Base-by-base conservation (phyloP, 2,888 invertebrate species). In the Orgyia antiqua region DNA sequence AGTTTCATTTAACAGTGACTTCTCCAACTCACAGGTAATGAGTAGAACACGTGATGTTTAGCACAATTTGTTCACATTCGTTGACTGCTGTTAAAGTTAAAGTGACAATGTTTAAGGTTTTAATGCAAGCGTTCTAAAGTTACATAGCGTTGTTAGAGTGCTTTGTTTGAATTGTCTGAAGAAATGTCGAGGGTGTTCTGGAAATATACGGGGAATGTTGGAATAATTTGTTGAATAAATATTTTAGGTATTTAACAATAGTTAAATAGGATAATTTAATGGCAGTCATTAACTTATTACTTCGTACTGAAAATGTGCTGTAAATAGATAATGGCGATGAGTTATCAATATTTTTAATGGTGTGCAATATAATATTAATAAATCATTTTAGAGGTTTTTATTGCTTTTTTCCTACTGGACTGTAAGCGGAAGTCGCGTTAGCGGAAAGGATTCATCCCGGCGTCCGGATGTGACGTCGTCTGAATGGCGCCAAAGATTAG, bases 21-120 rank as follows among this genome's bases (percentile, higher is more conserved):
- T 73, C 58, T 51, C 49, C 53, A 57, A 68, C 59, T 58, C 45
- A 42, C 51, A 46, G 29, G 60, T 71, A 68, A 76, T 66, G 71
- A 68, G 56, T 6, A 10, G 6, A 54, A 54, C 58, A 60, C 53
- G 58, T 52, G 55, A 60, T 50, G 49, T 46, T 48, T 28, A 59
- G 49, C 49, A 51, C 55, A 62, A 58, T 61, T 57, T 51, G 58
- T 46, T 40, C 45, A 42, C 62, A 68, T 71, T 61, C 62, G 52
- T 73, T 56, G 51, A 29, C 17, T 34, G 39, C 41, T 36, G 38
- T 45, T 40, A 46, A 52, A 44, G 42, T 42, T 45, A 20, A 44
- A 39, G 33, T 29, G 30, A 39, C 33, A 35, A 26, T 41, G 38
- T 38, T 43, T 35, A 33, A 29, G 21, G 32, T 39, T 15, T 44